phyloP scores from a whole-genome alignment of 2,797 vertebrate species.

The Amblyraja radiata region DNA sequence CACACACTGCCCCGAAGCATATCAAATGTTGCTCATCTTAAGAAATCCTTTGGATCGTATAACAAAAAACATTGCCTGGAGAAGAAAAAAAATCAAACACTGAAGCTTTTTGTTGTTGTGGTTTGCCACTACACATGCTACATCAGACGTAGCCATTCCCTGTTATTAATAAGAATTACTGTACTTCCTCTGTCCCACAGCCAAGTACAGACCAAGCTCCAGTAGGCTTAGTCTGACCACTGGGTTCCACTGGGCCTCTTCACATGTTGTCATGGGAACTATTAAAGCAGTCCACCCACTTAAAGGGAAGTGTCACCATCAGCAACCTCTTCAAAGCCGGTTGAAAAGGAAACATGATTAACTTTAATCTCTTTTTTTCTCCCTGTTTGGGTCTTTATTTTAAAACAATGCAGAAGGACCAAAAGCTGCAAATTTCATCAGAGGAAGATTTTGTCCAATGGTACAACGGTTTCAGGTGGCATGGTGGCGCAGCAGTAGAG shows the following conservation, averaged over 20 bases:
- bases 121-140: constrained; percentile 29
- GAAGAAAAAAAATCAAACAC: neutral
- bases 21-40: constrained; percentile 15
- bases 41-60: neutral
- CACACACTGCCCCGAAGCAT: neutral
- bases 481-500: no score
- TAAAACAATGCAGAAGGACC: constrained; percentile 5
- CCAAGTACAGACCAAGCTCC: neutral
- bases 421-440: neutral
- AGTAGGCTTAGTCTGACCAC: constrained; percentile 17
- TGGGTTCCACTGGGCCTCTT: constrained; percentile 5
- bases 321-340: neutral
- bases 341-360: constrained; percentile 28
- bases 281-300: constrained; percentile 26
- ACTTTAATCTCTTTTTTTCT: constrained; percentile 5
- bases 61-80: neutral
- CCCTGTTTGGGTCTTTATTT: neutral
- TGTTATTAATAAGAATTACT: constrained; percentile 37
- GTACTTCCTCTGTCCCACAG: constrained; percentile 34
- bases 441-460: neutral
- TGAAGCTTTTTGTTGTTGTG: constrained; percentile 36
- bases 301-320: constrained; percentile 24
- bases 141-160: constrained; percentile 2
- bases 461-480: neutral
- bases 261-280: constrained; percentile 32